Conservation (phyloP, 2,888 invertebrate genomes). For the Nebria salina region DNA sequence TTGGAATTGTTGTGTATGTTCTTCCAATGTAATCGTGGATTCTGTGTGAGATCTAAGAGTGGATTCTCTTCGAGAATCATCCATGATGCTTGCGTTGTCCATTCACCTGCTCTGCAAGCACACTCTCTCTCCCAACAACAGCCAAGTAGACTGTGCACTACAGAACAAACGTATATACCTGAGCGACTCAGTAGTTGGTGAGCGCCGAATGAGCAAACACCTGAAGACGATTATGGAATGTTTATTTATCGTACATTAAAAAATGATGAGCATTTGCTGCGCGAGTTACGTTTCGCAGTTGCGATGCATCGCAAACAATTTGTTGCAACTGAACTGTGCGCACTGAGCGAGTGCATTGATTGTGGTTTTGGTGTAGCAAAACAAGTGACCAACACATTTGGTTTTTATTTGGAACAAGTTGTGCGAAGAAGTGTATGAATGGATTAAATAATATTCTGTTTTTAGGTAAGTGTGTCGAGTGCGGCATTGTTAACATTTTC, state of each 20-base stretch:
- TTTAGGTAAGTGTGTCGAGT: slow-evolving; percentile 18
- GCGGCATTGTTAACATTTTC: neutral
- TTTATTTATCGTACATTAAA: no score
- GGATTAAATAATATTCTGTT: slow-evolving; percentile 13
- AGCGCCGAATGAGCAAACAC: neutral
- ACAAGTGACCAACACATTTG: neutral
- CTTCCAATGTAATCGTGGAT: no score
- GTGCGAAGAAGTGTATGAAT: slow-evolving; percentile 12
- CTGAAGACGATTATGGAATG: neutral
- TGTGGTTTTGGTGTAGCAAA: neutral
- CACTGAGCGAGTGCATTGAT: neutral
- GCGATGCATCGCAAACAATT: no score
- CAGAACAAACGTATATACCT: neutral
- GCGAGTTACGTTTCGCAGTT: no score
- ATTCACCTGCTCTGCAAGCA: slow-evolving; percentile 11
- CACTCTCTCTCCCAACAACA: neutral
- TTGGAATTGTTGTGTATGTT: no score
- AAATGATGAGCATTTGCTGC: no score
- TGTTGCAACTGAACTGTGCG: no score
- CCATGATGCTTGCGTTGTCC: neutral
- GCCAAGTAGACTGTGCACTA: slow-evolving; percentile 7
- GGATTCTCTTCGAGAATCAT: no score
- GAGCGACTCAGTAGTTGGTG: slow-evolving; percentile 4
- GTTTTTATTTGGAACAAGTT: neutral
- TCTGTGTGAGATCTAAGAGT: no score